Evolutionary conservation across 2,888 invertebrate species (phyloP), one percentile per base, ranked within the genome.

Genomic region (Cynaeus angustus): DNA sequence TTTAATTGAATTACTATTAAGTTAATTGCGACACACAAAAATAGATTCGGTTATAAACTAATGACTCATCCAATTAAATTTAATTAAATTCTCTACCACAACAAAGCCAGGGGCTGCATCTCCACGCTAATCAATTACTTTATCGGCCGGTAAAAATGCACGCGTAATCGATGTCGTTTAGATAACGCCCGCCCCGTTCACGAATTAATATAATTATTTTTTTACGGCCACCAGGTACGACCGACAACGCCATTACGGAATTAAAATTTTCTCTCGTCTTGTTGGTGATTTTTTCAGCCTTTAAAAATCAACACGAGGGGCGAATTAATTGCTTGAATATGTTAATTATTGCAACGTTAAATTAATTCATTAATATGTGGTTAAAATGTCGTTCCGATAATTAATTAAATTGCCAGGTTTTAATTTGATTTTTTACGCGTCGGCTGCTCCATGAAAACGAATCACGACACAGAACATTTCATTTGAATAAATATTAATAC

Each of bases 31-130:
- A 53, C 53, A 64, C 52, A 64, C 62, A 62, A 66, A 70, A 70
- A 70, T 66, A 66, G 66, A 56, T 66, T 66, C 56, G 38, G 66
- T 56, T 62, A 66, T 70, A 66, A 70, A 62, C 66, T 70, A 70
- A 70, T 70, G 70, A 70, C 55, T 66, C 70, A 62, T 70, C 70
- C 65, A 66, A 70, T 70, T 66, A 62, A 70, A 66, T 62, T 70
- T 70, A 70, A 70, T 70, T 59, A 70, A 70, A 70, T 70, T 70
- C 58, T 46, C 62, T 56, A 43, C 45, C 65, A 69, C 58, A 67
- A 59, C 58, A 66, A 56, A 66, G 64, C 65, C 55, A 16, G 43
- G 65, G 53, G 53, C 56, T 46, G 66, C 66, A 66, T 66, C 66
- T 56, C 55, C 38, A 56, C 46, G 46, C 46, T 48, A 66, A 66